phyloP scores from a whole-genome alignment of 2,113 vertebrate species.

The Cathartes aura region DNA sequence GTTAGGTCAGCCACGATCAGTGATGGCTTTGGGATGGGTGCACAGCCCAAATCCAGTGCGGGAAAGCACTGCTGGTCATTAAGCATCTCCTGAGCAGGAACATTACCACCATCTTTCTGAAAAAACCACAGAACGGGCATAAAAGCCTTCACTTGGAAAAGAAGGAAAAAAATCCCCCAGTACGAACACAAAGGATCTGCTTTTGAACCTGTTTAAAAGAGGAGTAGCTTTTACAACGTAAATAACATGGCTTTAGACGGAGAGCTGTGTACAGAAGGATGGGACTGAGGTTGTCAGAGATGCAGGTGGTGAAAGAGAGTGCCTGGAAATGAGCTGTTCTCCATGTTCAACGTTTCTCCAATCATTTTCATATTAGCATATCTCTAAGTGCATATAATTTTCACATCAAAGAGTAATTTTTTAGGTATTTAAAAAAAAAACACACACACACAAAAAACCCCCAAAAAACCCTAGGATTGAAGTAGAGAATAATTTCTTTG shows the following conservation, averaged over 20 bases:
- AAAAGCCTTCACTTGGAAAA: neutral
- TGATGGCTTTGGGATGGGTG: neutral
- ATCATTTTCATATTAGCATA: constrained; percentile 76
- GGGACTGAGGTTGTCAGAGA: neutral
- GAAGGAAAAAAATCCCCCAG: rapidly evolving
- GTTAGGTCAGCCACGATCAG: rapidly evolving
- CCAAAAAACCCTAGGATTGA: constrained; percentile 13
- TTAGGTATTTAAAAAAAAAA: constrained; percentile 1
- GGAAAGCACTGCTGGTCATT: neutral
- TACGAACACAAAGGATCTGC: neutral
- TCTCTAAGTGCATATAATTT: constrained; percentile 80
- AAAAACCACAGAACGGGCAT: rapidly evolving
- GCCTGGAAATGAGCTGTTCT: constrained; percentile 36
- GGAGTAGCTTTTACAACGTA: neutral
- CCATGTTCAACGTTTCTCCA: constrained; percentile 37
- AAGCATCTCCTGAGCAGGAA: neutral
- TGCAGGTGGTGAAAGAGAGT: constrained; percentile 28
- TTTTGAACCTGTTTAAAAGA: neutral
- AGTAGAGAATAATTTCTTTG: constrained; percentile 72
- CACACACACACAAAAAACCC: neutral
- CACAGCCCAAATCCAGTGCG: neutral
- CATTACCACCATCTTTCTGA: neutral
- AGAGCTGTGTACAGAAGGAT: neutral
- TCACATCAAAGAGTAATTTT: constrained; percentile 78
- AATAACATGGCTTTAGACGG: neutral